Conservation (phyloP, 1,140 invertebrate genomes). For the Phymorhynchus buccinoides region DNA sequence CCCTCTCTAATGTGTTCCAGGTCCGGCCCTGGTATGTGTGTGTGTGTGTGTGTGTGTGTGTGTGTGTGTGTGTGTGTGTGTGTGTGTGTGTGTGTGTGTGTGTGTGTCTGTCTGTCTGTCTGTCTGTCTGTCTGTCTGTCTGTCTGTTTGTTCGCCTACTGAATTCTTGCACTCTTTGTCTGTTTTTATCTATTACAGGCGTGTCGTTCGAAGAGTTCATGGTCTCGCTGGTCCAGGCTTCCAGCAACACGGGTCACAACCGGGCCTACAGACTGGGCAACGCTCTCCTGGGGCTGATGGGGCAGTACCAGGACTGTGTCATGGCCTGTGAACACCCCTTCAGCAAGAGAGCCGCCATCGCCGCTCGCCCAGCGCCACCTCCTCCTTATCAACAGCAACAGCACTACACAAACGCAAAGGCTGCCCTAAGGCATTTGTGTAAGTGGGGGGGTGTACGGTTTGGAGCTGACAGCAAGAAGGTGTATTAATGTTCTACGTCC, state of each 20-base stretch:
- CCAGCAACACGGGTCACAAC: constrained; percentile 42
- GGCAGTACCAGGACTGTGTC: constrained; percentile 60
- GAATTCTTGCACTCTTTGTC: no score
- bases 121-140: not conserved
- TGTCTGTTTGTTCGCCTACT: not conserved
- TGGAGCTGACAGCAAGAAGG: no score
- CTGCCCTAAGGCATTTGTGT: no score
- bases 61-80: not conserved
- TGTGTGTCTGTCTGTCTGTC: not conserved
- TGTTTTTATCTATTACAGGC: constrained; percentile 41
- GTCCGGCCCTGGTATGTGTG: not conserved
- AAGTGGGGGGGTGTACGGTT: no score
- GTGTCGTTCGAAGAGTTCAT: constrained; percentile 63
- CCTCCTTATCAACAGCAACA: no score
- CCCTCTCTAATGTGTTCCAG: no score
- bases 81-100: not conserved
- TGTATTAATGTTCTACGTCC: no score
- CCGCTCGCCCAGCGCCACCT: no score
- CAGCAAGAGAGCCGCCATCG: constrained; percentile 54
- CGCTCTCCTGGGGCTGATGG: constrained; percentile 54
- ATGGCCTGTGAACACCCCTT: constrained; percentile 66
- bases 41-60: not conserved
- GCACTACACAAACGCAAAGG: no score
- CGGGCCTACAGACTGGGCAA: constrained; percentile 41
- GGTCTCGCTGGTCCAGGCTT: constrained; percentile 53